Percentiles rank a stretch among this genome's conserved stretches.
Evolutionary conservation across 2,888 invertebrate genomes (phyloP).

Genomic region (Drosophila picticornis): DNA sequence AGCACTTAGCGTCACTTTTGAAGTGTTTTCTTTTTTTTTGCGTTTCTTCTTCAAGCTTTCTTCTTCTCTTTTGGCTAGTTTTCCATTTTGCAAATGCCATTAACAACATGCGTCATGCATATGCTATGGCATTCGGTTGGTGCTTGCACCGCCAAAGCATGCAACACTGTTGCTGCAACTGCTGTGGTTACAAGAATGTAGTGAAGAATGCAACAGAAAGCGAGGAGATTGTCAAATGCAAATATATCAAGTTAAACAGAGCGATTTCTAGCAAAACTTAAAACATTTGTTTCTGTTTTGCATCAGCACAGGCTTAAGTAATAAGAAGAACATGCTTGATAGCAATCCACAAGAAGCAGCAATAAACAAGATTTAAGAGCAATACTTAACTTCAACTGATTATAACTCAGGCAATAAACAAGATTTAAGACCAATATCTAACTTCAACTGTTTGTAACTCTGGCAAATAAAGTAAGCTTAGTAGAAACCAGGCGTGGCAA

Average conservation of each 20-base stretch:
- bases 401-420: background rate
- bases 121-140: conserved; percentile 49
- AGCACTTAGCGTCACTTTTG: conserved; percentile 52
- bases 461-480: background rate
- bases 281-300: background rate
- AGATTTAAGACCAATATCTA: background rate
- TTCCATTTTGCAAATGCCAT: conserved; percentile 62
- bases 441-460: background rate
- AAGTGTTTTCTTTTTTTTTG: conserved; percentile 42
- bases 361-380: background rate
- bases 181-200: conserved; percentile 30
- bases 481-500: background rate
- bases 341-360: background rate
- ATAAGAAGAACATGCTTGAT: background rate
- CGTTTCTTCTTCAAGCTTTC: conserved; percentile 57
- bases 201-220: background rate
- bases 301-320: background rate
- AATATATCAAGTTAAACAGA: background rate
- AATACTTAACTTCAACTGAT: background rate
- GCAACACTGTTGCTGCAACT: conserved; percentile 17
- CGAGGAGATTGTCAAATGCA: background rate
- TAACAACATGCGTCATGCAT: conserved; percentile 70
- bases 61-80: conserved; percentile 30
- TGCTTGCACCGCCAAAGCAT: conserved; percentile 11
- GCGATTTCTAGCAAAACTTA: background rate